These are phyloP conservation scores for Trachelus troglodyta DNA, from an alignment of 2,888 invertebrate genomes.

Conservation along the genomic window DNA sequence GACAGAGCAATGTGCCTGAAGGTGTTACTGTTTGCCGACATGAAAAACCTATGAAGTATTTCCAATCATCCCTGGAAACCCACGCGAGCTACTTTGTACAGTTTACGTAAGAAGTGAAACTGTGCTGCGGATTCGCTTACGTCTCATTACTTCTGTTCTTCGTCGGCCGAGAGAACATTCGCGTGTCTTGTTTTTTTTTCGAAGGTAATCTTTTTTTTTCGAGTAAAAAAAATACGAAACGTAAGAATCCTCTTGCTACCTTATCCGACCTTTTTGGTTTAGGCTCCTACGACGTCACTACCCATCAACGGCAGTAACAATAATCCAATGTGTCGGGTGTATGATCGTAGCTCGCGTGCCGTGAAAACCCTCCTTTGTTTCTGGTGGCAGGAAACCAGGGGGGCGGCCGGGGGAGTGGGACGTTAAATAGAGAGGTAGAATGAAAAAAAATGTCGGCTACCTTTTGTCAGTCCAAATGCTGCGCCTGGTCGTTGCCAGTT, in stretches of 20 bases:
- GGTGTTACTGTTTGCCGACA: not conserved
- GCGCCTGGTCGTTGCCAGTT: conserved; percentile 10
- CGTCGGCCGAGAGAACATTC: not conserved
- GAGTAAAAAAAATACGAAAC: not conserved
- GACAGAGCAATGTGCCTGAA: too few species aligned
- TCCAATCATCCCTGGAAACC: not conserved
- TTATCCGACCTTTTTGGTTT: not conserved
- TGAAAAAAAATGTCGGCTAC: not conserved
- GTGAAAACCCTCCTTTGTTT: not conserved
- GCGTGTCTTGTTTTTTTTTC: not conserved
- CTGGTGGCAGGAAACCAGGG: not conserved
- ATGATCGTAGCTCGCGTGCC: not conserved
- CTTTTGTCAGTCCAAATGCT: conserved; percentile 33
- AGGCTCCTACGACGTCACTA: not conserved
- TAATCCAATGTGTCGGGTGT: not conserved
- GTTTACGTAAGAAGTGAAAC: not conserved
- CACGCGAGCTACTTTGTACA: too few species aligned
- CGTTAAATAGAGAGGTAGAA: not conserved
- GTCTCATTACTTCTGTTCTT: not conserved
- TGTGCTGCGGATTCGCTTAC: not conserved
- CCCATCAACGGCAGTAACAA: not conserved
- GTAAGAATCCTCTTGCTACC: not conserved
- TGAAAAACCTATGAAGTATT: not conserved
- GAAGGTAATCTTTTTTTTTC: not conserved
- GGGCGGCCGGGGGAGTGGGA: not conserved